Base-by-base conservation (phyloP, 1,140 invertebrate genomes). In the Trinorchestia longiramus region DNA sequence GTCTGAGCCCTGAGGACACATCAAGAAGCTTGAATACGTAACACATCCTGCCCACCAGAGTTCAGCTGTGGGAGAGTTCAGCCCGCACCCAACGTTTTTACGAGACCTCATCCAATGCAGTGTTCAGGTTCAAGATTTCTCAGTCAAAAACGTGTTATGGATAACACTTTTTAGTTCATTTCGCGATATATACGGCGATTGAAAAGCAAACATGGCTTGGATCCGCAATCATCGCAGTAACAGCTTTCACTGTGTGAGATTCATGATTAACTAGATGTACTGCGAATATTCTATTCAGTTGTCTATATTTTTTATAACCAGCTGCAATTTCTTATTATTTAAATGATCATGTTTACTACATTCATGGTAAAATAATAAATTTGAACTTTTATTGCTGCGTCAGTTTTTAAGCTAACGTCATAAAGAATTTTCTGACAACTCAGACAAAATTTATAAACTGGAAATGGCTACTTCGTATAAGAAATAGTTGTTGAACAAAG, bases 11-110 rank as follows among this genome's bases (percentile, higher is more conserved):
- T 77, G 62, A 77, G 62, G 62, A 77, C 62, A 36, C 62, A 77
- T 77, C 62, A 77, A 77, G 62, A 77, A 77, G 62, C 28, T 77
- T 77, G 62, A 77, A 77, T 77, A 77, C 62, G 62, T 77, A 77
- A 77, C 62, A 77, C 62, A 77, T 77, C 62, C 62, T 77, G 62
- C 62, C 62, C 15, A 1, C 62, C 62, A 1, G 62, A 28, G 62
- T 11, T 11, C 62, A 3, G 62, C 62, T 53, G 47, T 53, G 47
- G 47, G 47, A 53, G 47, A 53, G 47, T 53, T 53, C 47, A 53
- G 47, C 47, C 47, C 47, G 15, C 15, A 15, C 11, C 62, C 62
- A 36, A 15, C 62, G 62, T 77, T 77, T 77, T 77, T 77, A 36
- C 28, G 62, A 77, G 62, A 11, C 62, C 62, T 77, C 62, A 23